Evolutionary conservation across 1,140 invertebrate genomes (phyloP).

Genomic region (Macrobrachium nipponense): DNA sequence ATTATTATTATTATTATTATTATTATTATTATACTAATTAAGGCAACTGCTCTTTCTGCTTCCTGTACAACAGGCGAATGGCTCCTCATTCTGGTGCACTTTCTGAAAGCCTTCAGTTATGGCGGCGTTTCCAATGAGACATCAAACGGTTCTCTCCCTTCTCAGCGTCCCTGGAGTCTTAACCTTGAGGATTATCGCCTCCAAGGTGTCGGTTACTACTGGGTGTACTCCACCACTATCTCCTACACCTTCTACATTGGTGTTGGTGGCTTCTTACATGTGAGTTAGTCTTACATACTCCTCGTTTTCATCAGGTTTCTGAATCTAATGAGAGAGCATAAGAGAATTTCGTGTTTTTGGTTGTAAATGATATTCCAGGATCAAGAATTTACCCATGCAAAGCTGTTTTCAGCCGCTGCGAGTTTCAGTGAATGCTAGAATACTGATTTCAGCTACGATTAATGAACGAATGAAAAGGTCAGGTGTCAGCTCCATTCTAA

Average conservation of each 20-base stretch:
- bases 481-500: too few species aligned
- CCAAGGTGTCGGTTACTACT: constrained; percentile 71
- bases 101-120: constrained; percentile 71
- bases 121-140: background rate
- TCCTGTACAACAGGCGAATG: constrained; percentile 74
- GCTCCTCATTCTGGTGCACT: constrained; percentile 74
- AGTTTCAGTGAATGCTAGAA: background rate
- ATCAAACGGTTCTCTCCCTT: background rate
- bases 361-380: too few species aligned
- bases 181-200: constrained; percentile 68
- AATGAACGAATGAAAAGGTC: background rate
- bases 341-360: too few species aligned
- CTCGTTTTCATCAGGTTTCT: constrained; percentile 6
- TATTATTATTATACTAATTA: background rate
- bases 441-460: background rate
- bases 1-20: background rate
- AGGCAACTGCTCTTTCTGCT: constrained; percentile 25
- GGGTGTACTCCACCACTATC: constrained; percentile 70
- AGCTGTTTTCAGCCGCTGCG: too few species aligned
- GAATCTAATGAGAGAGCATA: background rate
- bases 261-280: constrained; percentile 61
- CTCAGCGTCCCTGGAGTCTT: background rate
- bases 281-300: constrained; percentile 9
- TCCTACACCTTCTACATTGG: constrained; percentile 74
- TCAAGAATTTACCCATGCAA: too few species aligned